These are phyloP conservation scores for Picus viridis DNA, from an alignment of 2,797 vertebrate genomes.

Conservation along the genomic window DNA sequence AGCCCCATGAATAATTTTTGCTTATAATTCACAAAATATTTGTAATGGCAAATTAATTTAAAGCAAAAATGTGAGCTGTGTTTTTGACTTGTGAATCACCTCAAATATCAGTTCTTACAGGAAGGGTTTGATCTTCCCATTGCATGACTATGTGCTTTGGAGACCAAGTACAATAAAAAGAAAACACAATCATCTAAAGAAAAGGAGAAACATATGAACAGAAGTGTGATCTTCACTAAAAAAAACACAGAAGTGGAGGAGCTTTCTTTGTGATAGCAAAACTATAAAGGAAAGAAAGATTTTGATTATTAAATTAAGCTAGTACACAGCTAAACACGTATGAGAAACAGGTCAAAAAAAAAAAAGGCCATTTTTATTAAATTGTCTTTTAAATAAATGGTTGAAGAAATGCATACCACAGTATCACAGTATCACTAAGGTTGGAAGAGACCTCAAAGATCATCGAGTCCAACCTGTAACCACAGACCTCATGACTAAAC, in stretches of 20 bases:
- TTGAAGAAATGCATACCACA: not conserved
- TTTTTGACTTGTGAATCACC: not conserved
- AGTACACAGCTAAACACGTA: not conserved
- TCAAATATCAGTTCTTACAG: not conserved
- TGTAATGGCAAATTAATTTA: not conserved
- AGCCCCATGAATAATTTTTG: not conserved
- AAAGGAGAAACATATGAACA: not conserved
- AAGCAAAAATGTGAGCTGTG: not conserved
- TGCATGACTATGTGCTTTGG: not conserved
- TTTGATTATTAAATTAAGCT: not conserved
- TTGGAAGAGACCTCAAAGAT: no score
- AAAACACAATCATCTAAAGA: not conserved
- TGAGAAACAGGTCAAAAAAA: not conserved
- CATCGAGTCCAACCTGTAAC: no score
- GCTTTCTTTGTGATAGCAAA: not conserved
- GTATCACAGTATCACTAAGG: no score
- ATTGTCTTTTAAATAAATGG: not conserved
- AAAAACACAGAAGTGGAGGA: not conserved
- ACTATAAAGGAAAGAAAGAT: not conserved
- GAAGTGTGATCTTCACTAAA: not conserved
- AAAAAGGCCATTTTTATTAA: not conserved
- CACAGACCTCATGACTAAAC: no score
- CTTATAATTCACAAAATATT: not conserved
- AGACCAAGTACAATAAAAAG: not conserved
- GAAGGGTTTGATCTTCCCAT: not conserved